Evolutionary conservation across 2,797 vertebrate species (phyloP), one percentile per base, ranked within the genome.

Genomic region (Oceanodroma leucorhoa): DNA sequence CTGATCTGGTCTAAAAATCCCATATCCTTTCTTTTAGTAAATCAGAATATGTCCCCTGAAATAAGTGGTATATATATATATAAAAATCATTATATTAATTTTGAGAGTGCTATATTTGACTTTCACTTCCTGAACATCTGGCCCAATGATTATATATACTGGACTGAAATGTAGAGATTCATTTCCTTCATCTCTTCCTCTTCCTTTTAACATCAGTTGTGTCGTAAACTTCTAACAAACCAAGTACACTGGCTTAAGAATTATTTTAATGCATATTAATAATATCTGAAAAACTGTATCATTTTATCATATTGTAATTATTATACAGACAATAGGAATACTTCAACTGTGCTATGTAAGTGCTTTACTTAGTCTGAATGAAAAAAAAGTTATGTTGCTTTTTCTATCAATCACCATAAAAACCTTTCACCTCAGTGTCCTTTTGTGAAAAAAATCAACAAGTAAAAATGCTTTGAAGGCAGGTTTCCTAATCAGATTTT

Each of bases 401-500:
- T 87, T 79, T 40, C 51, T 61, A 13, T 77, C 75, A 50, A 13
- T 77, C 75, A 50, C 41, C 21, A 54, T 66, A 94, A 89, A 46
- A 57, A 72, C 45, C 19, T 60, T 93, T 76, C 58, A 85, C 54
- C 27, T 95, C 53, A 21, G 26, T 93, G 38, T 95, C 71, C 62
- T 53, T 87, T 65, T 83, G 23, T 89, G 48, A 92, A 89, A 95
- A 96, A 57, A 30, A 12, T 87, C 26, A 77, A 46, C 65, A 84
- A 61, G 46, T 80, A 45, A 80, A 96, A 97, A 95, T 93, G 61
- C 41, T 92, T 95, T 87, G 57, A 96, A 96, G 82, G 54, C 45
- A 95, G 36, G 34, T 92, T 96, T 92, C 77, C 83, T 96, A 96
- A 97, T 94, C 78, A 95, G 67, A 87, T 75, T 96, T 97, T 79